A percentile compares a stretch with the other conserved stretches of the same genome.
Evolutionary conservation across 1,140 invertebrate genomes (phyloP).

Genomic region (Olivierus martensii): DNA sequence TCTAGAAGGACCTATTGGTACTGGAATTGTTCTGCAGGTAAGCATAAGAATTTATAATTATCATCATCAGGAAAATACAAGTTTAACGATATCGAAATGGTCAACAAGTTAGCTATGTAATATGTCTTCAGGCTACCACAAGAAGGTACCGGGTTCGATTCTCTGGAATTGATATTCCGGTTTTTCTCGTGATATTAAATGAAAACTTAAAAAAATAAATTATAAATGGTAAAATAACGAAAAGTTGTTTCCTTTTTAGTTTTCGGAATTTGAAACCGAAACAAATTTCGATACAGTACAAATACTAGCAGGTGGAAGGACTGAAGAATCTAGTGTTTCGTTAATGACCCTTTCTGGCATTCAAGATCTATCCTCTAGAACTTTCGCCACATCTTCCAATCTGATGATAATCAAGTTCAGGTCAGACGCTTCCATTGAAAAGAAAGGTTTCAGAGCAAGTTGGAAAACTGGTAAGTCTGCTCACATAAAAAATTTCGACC

Average conservation of each 20-base stretch:
- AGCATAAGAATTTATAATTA: too few relatives aligned
- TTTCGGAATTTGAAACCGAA: constrained; percentile 95
- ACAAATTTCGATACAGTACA: constrained; percentile 91
- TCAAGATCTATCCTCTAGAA: constrained; percentile 54
- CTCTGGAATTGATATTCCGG: too few relatives aligned
- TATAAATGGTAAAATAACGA: too few relatives aligned
- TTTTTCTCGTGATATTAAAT: too few relatives aligned
- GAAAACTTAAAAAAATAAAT: too few relatives aligned
- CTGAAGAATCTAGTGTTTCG: constrained; percentile 83
- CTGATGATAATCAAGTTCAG: constrained; percentile 97
- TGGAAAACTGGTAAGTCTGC: constrained; percentile 37
- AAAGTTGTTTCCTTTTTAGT: too few relatives aligned
- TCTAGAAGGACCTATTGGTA: constrained; percentile 85
- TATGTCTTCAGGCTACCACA: too few relatives aligned
- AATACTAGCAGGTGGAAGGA: constrained; percentile 83
- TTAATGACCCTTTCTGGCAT: constrained; percentile 81
- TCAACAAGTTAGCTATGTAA: too few relatives aligned
- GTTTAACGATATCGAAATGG: too few relatives aligned
- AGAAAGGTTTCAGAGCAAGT: constrained; percentile 60
- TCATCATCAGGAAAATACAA: too few relatives aligned
- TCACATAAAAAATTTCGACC: background rate
- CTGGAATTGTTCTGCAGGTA: constrained; percentile 74
- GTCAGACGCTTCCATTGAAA: constrained; percentile 82
- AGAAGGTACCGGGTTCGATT: too few relatives aligned
- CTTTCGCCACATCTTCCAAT: constrained; percentile 87